These are phyloP conservation scores for Phalera bucephala DNA, from an alignment of 2,888 invertebrate species.

Conservation along the genomic window DNA sequence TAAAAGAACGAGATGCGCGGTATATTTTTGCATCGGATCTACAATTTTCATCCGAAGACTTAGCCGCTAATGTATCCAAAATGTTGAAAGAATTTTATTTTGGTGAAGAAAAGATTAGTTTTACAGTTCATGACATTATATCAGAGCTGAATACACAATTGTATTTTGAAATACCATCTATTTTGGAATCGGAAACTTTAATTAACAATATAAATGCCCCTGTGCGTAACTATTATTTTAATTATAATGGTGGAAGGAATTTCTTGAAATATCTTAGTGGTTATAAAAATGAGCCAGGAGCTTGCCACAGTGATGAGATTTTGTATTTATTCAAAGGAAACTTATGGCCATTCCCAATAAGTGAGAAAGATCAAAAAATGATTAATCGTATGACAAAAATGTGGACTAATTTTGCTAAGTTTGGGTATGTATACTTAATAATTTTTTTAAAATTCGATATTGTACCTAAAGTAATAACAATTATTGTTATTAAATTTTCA, in stretches of 20 bases:
- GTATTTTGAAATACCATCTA: slow-evolving; percentile 65
- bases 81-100: slow-evolving; percentile 68
- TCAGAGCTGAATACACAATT: slow-evolving; percentile 62
- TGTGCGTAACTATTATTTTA: slow-evolving; percentile 64
- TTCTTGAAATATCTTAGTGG: slow-evolving; percentile 51
- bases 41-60: slow-evolving; percentile 49
- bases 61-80: slow-evolving; percentile 44
- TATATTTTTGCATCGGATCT: slow-evolving; percentile 70
- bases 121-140: slow-evolving; percentile 54
- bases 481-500: slow-evolving; percentile 11
- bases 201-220: slow-evolving; percentile 34
- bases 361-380: slow-evolving; percentile 43
- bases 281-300: slow-evolving; percentile 45
- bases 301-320: slow-evolving; percentile 69
- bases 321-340: slow-evolving; percentile 60
- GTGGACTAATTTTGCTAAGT: slow-evolving; percentile 75
- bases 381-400: slow-evolving; percentile 60
- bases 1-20: slow-evolving; percentile 45
- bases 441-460: too few relatives aligned
- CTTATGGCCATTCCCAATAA: slow-evolving; percentile 54
- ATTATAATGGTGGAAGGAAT: slow-evolving; percentile 64
- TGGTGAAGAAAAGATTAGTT: slow-evolving; percentile 63
- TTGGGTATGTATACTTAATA: slow-evolving; percentile 55
- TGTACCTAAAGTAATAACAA: too few relatives aligned
- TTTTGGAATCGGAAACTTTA: slow-evolving; percentile 53